These are phyloP conservation scores for Pimpla rufipes DNA, from an alignment of 2,888 invertebrate species.

Conservation along the genomic window DNA sequence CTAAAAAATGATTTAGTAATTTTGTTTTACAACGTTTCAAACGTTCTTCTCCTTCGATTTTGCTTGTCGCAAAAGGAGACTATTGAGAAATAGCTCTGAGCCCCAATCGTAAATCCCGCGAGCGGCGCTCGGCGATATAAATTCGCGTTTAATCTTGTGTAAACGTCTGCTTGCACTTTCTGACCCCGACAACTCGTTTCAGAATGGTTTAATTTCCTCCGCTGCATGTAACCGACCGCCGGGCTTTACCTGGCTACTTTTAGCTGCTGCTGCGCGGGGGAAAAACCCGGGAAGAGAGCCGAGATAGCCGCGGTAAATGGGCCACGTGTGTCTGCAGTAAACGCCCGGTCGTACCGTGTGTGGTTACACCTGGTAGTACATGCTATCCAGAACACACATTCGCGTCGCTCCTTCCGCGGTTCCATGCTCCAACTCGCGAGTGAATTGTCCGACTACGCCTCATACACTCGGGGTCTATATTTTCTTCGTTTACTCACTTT, in stretches of 20 bases:
- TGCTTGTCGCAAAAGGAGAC: neutral
- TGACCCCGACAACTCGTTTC: slow-evolving; percentile 69
- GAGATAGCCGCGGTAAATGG: slow-evolving; percentile 62
- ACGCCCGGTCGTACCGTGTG: neutral
- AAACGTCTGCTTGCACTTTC: slow-evolving; percentile 70
- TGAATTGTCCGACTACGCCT: slow-evolving; percentile 77
- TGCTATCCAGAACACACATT: slow-evolving; percentile 27
- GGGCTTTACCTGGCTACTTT: slow-evolving; percentile 67
- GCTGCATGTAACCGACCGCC: slow-evolving; percentile 65
- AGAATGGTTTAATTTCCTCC: slow-evolving; percentile 76
- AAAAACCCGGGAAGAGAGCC: slow-evolving; percentile 34
- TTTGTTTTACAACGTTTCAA: neutral
- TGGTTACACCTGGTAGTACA: slow-evolving; percentile 24
- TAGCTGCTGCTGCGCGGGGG: slow-evolving; percentile 46
- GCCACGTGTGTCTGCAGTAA: slow-evolving; percentile 21
- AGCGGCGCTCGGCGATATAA: slow-evolving; percentile 47
- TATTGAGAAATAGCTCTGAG: neutral
- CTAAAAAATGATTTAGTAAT: neutral
- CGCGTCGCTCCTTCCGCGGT: slow-evolving; percentile 19
- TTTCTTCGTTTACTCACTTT: slow-evolving; percentile 26
- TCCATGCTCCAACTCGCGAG: slow-evolving; percentile 64
- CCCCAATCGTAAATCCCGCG: slow-evolving; percentile 5
- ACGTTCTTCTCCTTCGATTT: neutral
- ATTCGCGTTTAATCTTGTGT: slow-evolving; percentile 65
- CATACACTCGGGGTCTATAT: slow-evolving; percentile 55